A percentile compares a stretch with the other conserved stretches of the same genome.
Evolutionary conservation across 1,140 invertebrate genomes (phyloP).

Genomic region (Zaprionus davidi): DNA sequence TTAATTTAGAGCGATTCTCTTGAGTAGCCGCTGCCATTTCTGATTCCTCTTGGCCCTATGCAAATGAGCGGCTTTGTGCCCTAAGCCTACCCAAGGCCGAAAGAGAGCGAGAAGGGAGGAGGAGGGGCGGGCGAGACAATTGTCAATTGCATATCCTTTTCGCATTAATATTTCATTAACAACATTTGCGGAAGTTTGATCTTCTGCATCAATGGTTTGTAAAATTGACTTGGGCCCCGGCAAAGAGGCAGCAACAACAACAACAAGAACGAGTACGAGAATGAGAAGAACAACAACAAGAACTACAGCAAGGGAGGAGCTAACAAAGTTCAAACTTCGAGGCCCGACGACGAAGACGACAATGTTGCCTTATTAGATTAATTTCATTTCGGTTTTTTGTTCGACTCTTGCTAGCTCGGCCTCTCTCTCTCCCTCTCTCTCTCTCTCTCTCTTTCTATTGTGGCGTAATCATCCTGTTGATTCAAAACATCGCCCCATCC

Average conservation of each 20-base stretch:
- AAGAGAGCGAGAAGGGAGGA: neutral
- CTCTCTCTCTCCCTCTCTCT: neutral
- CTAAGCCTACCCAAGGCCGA: conserved; percentile 48
- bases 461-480: conserved; percentile 75
- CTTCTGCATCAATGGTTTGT: conserved; percentile 84
- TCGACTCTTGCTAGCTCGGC: neutral
- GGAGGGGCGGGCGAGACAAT: conserved; percentile 46
- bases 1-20: conserved; percentile 70
- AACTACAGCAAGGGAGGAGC: conserved; percentile 16
- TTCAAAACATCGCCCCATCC: conserved; percentile 50
- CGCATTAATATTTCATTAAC: conserved; percentile 84
- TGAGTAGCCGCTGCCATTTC: conserved; percentile 39
- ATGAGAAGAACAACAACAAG: neutral
- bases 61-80: conserved; percentile 67
- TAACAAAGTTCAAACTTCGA: conserved; percentile 54
- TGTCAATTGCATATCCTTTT: conserved; percentile 84
- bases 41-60: conserved; percentile 55
- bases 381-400: conserved; percentile 77
- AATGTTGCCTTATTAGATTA: conserved; percentile 82
- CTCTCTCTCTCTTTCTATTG: neutral
- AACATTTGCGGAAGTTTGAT: conserved; percentile 84
- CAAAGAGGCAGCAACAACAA: conserved; percentile 23
- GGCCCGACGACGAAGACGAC: conserved; percentile 37
- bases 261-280: neutral
- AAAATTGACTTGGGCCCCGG: conserved; percentile 75